phyloP scores from a whole-genome alignment of 2,797 vertebrate genomes.

The Anabacerthia variegaticeps region DNA sequence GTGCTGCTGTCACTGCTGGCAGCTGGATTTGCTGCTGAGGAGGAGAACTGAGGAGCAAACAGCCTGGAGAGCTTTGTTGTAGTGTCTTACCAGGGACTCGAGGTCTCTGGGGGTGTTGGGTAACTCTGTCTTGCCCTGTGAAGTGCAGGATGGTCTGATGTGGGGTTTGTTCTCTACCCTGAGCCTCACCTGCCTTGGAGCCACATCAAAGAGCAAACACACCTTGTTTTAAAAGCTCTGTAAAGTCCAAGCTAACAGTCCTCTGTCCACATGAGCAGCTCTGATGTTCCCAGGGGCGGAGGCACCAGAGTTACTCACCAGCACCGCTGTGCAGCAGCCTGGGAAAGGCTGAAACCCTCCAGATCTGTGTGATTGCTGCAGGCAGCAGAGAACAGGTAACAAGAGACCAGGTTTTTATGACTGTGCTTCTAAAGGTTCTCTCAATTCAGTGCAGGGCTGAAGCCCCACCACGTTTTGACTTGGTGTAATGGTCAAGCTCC shows the following conservation, averaged over 20 bases:
- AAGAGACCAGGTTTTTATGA: not conserved
- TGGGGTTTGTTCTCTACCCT: not conserved
- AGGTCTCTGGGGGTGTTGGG: not conserved
- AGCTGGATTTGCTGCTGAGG: not conserved
- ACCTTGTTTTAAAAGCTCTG: not conserved
- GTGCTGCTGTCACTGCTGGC: not conserved
- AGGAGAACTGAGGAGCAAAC: not conserved
- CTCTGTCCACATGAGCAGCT: not conserved
- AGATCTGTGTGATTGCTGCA: not conserved
- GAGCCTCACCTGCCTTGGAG: not conserved
- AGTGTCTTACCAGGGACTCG: not conserved
- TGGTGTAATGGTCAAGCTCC: not conserved
- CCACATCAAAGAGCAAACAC: not conserved
- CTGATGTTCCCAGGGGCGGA: fast-evolving
- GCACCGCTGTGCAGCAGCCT: fast-evolving
- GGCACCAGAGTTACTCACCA: fast-evolving
- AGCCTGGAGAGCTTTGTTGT: not conserved
- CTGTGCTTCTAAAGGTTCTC: not conserved
- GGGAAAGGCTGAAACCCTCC: not conserved
- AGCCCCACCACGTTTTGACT: fast-evolving
- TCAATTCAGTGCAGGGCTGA: fast-evolving
- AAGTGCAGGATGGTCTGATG: not conserved
- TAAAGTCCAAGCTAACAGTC: not conserved
- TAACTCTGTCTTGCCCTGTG: not conserved
- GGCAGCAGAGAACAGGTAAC: not conserved